Percentiles rank a stretch among this genome's conserved stretches.
These are phyloP conservation scores for Congeria kusceri DNA, from an alignment of 2,888 invertebrate genomes.

Conservation along the genomic window DNA sequence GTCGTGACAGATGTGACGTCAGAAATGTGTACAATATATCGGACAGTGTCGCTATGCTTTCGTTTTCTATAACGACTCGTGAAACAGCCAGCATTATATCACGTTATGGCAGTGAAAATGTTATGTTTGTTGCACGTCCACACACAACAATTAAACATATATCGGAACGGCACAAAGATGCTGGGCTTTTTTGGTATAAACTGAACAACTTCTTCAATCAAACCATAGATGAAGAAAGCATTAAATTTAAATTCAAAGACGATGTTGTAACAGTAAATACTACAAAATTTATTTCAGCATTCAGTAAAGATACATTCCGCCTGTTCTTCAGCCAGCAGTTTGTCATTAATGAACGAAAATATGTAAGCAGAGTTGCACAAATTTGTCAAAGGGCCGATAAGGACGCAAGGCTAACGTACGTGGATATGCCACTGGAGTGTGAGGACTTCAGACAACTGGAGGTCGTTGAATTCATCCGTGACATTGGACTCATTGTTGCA, in stretches of 20 bases:
- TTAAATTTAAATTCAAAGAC: not conserved
- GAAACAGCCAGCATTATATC: too few species aligned
- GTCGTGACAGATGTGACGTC: too few species aligned
- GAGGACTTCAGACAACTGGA: slow-evolving; percentile 6
- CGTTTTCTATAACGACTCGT: too few species aligned
- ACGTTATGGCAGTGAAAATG: too few species aligned
- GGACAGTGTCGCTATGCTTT: too few species aligned
- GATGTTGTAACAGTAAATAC: not conserved
- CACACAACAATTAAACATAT: too few species aligned
- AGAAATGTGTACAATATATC: too few species aligned
- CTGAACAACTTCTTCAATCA: too few species aligned
- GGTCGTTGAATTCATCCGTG: slow-evolving; percentile 12
- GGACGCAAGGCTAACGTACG: slow-evolving; percentile 14
- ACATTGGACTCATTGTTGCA: slow-evolving; percentile 7
- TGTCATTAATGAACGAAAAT: not conserved
- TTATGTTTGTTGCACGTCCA: too few species aligned
- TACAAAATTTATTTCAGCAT: slow-evolving; percentile 20
- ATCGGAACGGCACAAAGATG: too few species aligned
- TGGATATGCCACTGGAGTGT: slow-evolving; percentile 31
- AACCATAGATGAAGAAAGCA: not conserved
- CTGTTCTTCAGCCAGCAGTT: slow-evolving; percentile 26
- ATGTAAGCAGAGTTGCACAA: slow-evolving; percentile 19
- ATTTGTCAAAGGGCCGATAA: slow-evolving; percentile 15
- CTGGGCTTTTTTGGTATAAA: too few species aligned
- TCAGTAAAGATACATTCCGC: slow-evolving; percentile 1